Percentiles rank a stretch among this genome's conserved stretches.
Conservation (phyloP, 2,888 invertebrate genomes). For the Lymantria dispar region DNA sequence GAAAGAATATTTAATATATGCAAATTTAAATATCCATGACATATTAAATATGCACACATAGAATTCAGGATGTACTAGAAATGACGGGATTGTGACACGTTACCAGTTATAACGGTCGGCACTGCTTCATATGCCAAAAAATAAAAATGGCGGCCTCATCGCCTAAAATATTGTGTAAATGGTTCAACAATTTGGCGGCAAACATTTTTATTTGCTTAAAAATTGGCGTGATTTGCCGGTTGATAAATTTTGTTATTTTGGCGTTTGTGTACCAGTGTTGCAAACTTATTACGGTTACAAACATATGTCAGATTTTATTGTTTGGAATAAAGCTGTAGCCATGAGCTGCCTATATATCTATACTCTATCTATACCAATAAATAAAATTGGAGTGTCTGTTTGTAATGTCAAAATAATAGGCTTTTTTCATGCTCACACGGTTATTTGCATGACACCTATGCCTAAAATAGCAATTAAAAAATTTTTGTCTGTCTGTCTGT, state of each 20-base stretch:
- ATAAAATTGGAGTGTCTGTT: no score
- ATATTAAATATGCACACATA: no score
- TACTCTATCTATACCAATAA: no score
- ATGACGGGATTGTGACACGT: background rate
- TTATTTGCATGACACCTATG: no score
- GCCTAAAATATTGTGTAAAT: slow-evolving; percentile 12
- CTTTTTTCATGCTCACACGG: no score
- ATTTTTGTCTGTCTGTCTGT: no score
- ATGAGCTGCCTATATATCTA: no score
- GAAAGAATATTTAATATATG: no score
- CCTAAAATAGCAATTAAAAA: no score
- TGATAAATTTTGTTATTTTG: background rate
- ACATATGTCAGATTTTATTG: background rate
- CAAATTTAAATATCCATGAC: no score
- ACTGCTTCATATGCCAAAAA: background rate
- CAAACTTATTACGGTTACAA: background rate
- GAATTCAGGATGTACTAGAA: no score
- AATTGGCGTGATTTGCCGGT: slow-evolving; percentile 3
- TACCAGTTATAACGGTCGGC: background rate
- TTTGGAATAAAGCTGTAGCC: background rate
- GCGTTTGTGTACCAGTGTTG: background rate
- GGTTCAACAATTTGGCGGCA: slow-evolving; percentile 9
- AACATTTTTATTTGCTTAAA: slow-evolving; percentile 13
- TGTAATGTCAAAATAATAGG: no score
- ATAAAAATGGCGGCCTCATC: slow-evolving; percentile 6